Evolutionary conservation across 2,888 invertebrate species (phyloP), one percentile per base, ranked within the genome.

Genomic region (Trissonchulus latispiculum): DNA sequence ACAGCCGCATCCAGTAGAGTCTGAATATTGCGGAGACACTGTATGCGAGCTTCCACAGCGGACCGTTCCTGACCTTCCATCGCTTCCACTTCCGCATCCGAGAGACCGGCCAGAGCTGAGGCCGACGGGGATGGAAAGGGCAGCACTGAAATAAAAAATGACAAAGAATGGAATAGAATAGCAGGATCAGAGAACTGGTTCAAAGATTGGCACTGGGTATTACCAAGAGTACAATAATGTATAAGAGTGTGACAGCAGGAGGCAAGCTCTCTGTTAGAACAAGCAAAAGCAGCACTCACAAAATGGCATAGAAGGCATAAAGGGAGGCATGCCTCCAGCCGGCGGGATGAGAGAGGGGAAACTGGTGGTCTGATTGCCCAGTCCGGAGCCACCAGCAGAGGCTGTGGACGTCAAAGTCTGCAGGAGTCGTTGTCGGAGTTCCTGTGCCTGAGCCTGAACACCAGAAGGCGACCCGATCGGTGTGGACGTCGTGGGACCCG

Each of bases 1-100:
- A 91, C 91, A 1, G 95, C 94, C 62, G 95, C 93, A 84, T 97
- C 96, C 78, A 99, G 84, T 84, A 99, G 89, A 1, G 92, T 87
- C 86, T 93, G 90, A 77, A 94, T 90, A 85, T 94, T 92, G 75
- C 90, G 88, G 71, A 93, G 86, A 80, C 90, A 87, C 86, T 91
- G 90, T 76, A 99, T 89, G 76, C 99, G 87, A 2, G 94, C 93
- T 83, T 96, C 94, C 48, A 97, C 88, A 79, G 93, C 90, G 77
- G 89, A 88, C 75, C 96, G 87, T 80, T 93, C 90, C 77, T 88
- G 89, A 36, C 95, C 95, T 84, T 99, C 99, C 90, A 99, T 89
- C 28, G 89, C 87, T 74, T 88, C 87, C 72, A 99, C 86, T 81
- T 97, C 95, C 67, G 92, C 94, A 67, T 90, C 89, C 62, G 89